These are phyloP conservation scores for Diogma glabrata DNA, from an alignment of 2,888 invertebrate species.

Conservation along the genomic window DNA sequence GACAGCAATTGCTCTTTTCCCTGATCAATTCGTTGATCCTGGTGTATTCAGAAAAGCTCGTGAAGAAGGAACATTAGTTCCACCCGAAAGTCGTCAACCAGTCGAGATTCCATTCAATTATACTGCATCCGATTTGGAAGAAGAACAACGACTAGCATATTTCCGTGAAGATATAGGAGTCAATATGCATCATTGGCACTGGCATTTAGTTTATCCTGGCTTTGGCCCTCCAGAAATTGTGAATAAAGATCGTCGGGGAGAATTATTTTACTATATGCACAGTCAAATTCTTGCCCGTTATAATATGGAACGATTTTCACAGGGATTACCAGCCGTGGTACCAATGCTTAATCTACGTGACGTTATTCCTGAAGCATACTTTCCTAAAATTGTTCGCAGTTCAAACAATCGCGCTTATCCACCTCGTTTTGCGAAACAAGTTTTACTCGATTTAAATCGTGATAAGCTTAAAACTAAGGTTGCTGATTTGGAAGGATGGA, in stretches of 20 bases:
- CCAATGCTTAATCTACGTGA: conserved; percentile 55
- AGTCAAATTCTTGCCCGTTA: conserved; percentile 49
- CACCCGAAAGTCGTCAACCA: conserved; percentile 30
- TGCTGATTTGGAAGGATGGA: conserved; percentile 61
- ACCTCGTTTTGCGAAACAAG: conserved; percentile 36
- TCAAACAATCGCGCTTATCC: conserved; percentile 60
- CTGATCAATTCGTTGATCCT: conserved; percentile 70
- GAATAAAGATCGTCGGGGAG: conserved; percentile 60
- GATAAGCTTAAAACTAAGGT: conserved; percentile 35
- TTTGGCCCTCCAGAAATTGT: conserved; percentile 49
- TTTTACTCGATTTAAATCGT: conserved; percentile 40
- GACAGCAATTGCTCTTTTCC: conserved; percentile 65
- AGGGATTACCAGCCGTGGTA: conserved; percentile 25
- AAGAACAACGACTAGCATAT: conserved; percentile 70
- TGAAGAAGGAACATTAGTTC: conserved; percentile 54
- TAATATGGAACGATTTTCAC: conserved; percentile 61
- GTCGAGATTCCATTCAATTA: conserved; percentile 61
- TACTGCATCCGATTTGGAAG: conserved; percentile 61
- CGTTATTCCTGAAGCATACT: conserved; percentile 66
- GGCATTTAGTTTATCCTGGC: conserved; percentile 79
- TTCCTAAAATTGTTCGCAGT: conserved; percentile 63
- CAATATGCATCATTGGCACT: conserved; percentile 85
- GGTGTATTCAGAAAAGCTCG: conserved; percentile 56
- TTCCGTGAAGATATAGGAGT: conserved; percentile 77
- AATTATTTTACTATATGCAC: conserved; percentile 65